Evolutionary conservation across 2,113 vertebrate species (phyloP).

Genomic region (Malurus alboscapulatus): DNA sequence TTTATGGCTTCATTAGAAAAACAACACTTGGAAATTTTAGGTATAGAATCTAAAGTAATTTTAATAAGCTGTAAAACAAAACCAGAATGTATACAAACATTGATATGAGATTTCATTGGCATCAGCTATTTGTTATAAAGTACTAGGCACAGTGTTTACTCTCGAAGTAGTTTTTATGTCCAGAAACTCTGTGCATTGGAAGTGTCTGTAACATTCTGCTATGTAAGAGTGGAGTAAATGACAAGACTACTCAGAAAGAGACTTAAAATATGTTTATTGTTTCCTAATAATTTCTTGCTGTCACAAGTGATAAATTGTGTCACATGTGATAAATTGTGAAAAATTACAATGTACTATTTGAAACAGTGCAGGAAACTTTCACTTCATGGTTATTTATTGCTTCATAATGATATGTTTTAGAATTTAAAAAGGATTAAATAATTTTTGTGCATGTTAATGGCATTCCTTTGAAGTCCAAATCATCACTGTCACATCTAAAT

Average conservation of each 20-base stretch:
- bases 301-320: not conserved
- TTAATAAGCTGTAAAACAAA: not conserved
- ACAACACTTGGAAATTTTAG: not conserved
- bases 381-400: not conserved
- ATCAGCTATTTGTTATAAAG: not conserved
- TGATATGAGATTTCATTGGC: not conserved
- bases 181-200: not conserved
- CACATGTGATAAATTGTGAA: not conserved
- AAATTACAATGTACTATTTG: not conserved
- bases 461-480: not conserved
- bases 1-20: not conserved
- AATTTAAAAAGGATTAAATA: not conserved
- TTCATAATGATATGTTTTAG: not conserved
- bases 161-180: not conserved
- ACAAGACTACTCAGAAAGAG: not conserved
- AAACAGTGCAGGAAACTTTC: not conserved
- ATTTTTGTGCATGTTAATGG: not conserved
- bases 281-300: not conserved
- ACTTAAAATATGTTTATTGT: not conserved
- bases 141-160: not conserved
- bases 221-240: not conserved
- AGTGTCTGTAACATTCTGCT: not conserved
- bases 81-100: not conserved
- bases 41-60: not conserved
- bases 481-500: not conserved